Conservation (phyloP, 2,113 vertebrate species). For the Ammodramus savannarum region DNA sequence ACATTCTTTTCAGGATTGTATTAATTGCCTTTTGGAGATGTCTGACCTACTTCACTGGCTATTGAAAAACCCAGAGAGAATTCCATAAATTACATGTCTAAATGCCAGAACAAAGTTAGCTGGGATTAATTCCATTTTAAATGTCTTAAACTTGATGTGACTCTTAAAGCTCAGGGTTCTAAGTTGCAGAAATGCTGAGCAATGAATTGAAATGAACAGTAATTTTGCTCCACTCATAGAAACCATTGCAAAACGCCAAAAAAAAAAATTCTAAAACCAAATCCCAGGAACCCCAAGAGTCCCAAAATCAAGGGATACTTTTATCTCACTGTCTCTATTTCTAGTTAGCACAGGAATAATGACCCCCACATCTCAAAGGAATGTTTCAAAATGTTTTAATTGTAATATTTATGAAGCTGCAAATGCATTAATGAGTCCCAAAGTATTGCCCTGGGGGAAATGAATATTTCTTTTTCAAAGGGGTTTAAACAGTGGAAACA, state of each 20-base stretch:
- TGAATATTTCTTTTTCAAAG: background rate
- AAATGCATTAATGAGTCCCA: constrained; percentile 4
- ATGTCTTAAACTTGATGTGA: background rate
- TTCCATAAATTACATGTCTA: background rate
- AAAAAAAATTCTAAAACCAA: background rate
- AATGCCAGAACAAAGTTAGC: background rate
- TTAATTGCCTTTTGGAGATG: background rate
- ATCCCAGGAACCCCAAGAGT: background rate
- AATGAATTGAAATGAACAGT: background rate
- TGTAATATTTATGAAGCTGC: background rate
- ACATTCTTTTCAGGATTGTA: background rate
- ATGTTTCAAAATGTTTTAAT: background rate
- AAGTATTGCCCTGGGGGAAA: background rate
- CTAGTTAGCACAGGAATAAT: background rate
- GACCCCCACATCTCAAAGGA: background rate
- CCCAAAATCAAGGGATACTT: background rate
- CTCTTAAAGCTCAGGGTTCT: background rate
- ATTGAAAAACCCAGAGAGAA: background rate
- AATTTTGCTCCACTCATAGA: background rate
- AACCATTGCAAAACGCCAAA: background rate
- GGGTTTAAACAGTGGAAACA: background rate
- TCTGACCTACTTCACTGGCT: background rate
- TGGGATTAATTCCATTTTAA: background rate
- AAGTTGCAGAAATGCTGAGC: background rate
- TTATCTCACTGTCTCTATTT: background rate